A percentile compares a stretch with the other conserved stretches of the same genome.
Conservation (phyloP, 2,888 invertebrate species). For the Fabriciana adippe region DNA sequence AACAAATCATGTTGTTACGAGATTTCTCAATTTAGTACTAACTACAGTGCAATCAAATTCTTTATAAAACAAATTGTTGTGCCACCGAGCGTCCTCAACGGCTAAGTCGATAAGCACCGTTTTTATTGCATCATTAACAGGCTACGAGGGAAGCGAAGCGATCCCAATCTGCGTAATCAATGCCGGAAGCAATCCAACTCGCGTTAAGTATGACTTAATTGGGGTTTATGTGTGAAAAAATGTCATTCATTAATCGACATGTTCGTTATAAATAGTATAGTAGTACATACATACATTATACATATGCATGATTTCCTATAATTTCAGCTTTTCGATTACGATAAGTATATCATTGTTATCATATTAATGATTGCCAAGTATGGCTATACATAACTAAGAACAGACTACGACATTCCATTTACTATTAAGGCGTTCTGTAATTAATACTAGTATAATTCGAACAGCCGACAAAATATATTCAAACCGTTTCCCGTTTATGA, state of each 20-base stretch:
- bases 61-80: constrained; percentile 76
- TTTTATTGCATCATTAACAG: constrained; percentile 80
- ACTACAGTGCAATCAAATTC: constrained; percentile 69
- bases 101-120: constrained; percentile 77
- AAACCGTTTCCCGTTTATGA: constrained; percentile 40
- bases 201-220: constrained; percentile 58
- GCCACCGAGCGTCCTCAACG: constrained; percentile 73
- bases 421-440: constrained; percentile 40
- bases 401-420: constrained; percentile 24
- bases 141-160: constrained; percentile 68
- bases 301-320: too few species aligned
- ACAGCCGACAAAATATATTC: constrained; percentile 40
- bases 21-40: constrained; percentile 65
- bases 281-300: too few species aligned
- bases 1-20: constrained; percentile 74
- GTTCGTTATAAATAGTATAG: too few species aligned
- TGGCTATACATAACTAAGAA: not conserved
- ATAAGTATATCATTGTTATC: too few species aligned
- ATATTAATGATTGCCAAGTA: not conserved
- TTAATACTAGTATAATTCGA: constrained; percentile 42
- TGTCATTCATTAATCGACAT: not conserved
- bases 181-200: constrained; percentile 60
- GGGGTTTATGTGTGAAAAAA: constrained; percentile 52
- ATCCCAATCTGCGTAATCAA: constrained; percentile 78
- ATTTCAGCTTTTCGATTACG: too few species aligned